Percentiles rank a stretch among this genome's conserved stretches.
Evolutionary conservation across 2,797 vertebrate genomes (phyloP).

Genomic region (Botia almorhae): DNA sequence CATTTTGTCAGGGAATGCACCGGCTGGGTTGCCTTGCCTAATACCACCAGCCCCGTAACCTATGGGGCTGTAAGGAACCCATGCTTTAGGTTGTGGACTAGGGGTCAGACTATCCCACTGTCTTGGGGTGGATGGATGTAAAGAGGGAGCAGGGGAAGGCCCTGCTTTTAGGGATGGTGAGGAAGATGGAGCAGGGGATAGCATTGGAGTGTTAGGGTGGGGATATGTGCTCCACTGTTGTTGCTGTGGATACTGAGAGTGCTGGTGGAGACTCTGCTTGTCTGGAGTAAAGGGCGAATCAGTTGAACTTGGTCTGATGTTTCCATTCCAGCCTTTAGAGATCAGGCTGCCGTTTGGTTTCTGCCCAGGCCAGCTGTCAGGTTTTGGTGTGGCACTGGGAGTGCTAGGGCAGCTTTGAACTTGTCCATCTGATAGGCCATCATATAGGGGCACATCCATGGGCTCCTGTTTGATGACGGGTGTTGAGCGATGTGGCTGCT

Average conservation of each 20-base stretch:
- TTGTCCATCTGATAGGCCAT: constrained; percentile 65
- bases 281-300: constrained; percentile 67
- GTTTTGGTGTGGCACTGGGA: constrained; percentile 69
- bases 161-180: constrained; percentile 70
- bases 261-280: constrained; percentile 71
- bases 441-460: constrained; percentile 77
- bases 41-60: constrained; percentile 71
- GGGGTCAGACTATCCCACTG: constrained; percentile 75
- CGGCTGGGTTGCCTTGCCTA: constrained; percentile 75
- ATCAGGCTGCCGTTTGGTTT: constrained; percentile 79
- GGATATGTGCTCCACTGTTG: constrained; percentile 84
- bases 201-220: constrained; percentile 70
- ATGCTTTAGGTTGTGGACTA: constrained; percentile 81
- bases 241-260: constrained; percentile 61
- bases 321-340: constrained; percentile 79
- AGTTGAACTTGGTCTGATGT: constrained; percentile 62
- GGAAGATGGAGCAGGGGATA: constrained; percentile 67
- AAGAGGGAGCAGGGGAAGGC: constrained; percentile 70
- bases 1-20: constrained; percentile 83
- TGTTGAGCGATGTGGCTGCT: constrained; percentile 70
- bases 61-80: constrained; percentile 75
- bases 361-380: constrained; percentile 80
- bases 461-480: constrained; percentile 93
- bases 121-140: constrained; percentile 68
- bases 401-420: constrained; percentile 65